These are phyloP conservation scores for Euura lappo DNA, from an alignment of 1,140 invertebrate species.

Conservation along the genomic window DNA sequence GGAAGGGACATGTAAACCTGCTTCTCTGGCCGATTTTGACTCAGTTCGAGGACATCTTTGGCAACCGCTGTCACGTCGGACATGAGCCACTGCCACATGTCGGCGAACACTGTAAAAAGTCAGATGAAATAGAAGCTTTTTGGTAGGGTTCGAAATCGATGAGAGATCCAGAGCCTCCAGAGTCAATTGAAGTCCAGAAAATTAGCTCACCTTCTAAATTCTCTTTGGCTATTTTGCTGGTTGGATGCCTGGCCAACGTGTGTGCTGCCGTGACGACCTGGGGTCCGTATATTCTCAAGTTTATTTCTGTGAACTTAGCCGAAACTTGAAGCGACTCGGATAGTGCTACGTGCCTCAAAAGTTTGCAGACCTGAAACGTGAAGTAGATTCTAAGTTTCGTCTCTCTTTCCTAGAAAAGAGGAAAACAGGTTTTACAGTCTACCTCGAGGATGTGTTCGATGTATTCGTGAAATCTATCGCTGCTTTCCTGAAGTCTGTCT, in stretches of 20 bases:
- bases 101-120: slow-evolving; percentile 80
- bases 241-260: slow-evolving; percentile 88
- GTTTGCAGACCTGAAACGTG: slow-evolving; percentile 85
- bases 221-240: slow-evolving; percentile 94
- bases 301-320: slow-evolving; percentile 94
- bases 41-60: slow-evolving; percentile 89
- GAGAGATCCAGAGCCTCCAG: too few species aligned
- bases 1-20: slow-evolving; percentile 95
- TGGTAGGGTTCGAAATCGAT: too few species aligned
- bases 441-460: slow-evolving; percentile 93
- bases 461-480: slow-evolving; percentile 87
- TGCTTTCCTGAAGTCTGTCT: slow-evolving; percentile 80
- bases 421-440: slow-evolving; percentile 19
- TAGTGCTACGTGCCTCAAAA: slow-evolving; percentile 92
- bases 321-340: slow-evolving; percentile 94
- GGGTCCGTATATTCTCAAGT: slow-evolving; percentile 90
- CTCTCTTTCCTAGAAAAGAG: background rate
- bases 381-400: background rate
- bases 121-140: background rate
- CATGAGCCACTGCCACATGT: slow-evolving; percentile 95
- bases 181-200: background rate
- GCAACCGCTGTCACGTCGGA: slow-evolving; percentile 86
- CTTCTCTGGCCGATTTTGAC: slow-evolving; percentile 78
- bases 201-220: slow-evolving; percentile 81
- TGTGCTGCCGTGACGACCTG: slow-evolving; percentile 94